Base-by-base conservation (phyloP, 2,113 vertebrate genomes). In the Chloebia gouldiae region DNA sequence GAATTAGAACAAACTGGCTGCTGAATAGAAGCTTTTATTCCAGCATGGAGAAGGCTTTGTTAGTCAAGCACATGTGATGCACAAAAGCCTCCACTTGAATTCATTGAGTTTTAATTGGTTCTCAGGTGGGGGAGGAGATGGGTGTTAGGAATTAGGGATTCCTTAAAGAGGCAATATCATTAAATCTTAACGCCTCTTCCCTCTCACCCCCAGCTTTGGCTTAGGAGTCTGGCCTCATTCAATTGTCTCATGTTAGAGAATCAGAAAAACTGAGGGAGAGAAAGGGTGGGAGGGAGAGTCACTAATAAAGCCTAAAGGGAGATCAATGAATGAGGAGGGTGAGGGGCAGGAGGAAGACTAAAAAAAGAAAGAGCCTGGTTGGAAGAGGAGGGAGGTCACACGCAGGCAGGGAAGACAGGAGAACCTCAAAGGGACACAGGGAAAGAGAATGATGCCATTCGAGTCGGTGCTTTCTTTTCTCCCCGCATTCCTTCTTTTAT, bases 101-200 rank as follows among this genome's bases (percentile, higher is more conserved):
- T 98, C 97, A 96, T 97, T 97, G 98, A 98, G 97, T 98, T 98
- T 98, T 98, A 98, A 98, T 98, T 98, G 98, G 98, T 98, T 98
- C 98, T 98, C 98, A 98, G 98, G 98, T 98, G 97, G 98, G 98
- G 98, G 98, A 98, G 98, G 98, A 97, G 97, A 97, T 80, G 98
- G 97, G 94, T 97, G 96, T 97, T 95, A 70, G 91, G 97, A 98
- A 97, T 97, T 97, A 96, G 93, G 96, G 97, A 97, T 97, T 97
- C 97, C 97, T 98, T 98, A 98, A 98, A 98, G 97, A 97, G 97
- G 95, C 96, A 97, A 97, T 95, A 96, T 91, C 94, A 93, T 92
- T 95, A 97, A 96, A 96, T 96, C 94, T 96, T 92, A 95, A 96
- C 31, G 61, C 94, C 81, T 87, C 87, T 91, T 94, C 87, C 93